Evolutionary conservation across 2,113 vertebrate species (phyloP).

Genomic region (Gallinago jamesoni): DNA sequence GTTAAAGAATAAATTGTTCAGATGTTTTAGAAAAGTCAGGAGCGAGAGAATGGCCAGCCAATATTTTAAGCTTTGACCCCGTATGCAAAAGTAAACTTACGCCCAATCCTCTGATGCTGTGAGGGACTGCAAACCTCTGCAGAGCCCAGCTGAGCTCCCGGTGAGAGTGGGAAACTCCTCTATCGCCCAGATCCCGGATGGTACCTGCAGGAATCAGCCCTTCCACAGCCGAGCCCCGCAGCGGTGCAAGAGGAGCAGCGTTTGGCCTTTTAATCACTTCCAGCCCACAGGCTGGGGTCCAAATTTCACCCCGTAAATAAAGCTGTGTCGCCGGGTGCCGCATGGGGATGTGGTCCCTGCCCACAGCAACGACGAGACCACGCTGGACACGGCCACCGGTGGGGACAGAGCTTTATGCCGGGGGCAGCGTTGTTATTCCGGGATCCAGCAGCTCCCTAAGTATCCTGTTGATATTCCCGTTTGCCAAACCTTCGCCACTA

Average conservation of each 20-base stretch:
- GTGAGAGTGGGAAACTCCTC: rapidly evolving
- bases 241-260: not conserved
- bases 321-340: rapidly evolving
- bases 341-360: not conserved
- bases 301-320: not conserved
- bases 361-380: not conserved
- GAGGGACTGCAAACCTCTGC: not conserved
- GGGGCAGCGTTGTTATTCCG: not conserved
- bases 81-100: not conserved
- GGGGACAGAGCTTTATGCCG: not conserved
- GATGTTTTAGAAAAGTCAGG: conserved; percentile 26
- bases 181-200: not conserved
- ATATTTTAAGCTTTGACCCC: conserved; percentile 25
- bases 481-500: not conserved
- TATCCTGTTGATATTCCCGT: not conserved
- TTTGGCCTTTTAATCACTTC: not conserved
- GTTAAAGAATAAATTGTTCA: not conserved
- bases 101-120: not conserved
- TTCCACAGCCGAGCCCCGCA: not conserved
- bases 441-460: not conserved
- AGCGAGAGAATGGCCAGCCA: not conserved
- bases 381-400: not conserved
- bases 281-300: not conserved
- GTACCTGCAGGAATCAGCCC: not conserved
- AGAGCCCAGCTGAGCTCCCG: not conserved